These are phyloP conservation scores for Drosophila cardini DNA, from an alignment of 1,140 invertebrate genomes.

Conservation along the genomic window DNA sequence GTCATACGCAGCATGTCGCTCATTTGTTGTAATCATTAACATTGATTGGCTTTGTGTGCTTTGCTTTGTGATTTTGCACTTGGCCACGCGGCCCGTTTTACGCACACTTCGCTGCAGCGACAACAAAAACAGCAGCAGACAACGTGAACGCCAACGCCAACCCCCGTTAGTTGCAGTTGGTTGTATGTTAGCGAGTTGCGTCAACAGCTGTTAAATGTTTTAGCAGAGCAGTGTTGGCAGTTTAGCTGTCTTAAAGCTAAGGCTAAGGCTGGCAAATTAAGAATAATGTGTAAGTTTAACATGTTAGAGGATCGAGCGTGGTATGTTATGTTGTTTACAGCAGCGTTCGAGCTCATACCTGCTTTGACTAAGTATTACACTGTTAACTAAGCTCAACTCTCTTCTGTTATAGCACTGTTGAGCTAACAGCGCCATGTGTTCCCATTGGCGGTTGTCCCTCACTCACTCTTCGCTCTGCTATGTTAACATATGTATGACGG, in stretches of 20 bases:
- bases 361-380: too few species aligned
- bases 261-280: too few species aligned
- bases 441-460: background rate
- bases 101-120: conserved; percentile 20
- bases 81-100: conserved; percentile 39
- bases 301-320: too few species aligned
- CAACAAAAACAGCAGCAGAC: conserved; percentile 25
- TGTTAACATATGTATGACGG: too few species aligned
- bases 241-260: background rate
- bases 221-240: conserved; percentile 19
- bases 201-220: conserved; percentile 31
- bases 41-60: conserved; percentile 53
- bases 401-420: background rate
- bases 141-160: conserved; percentile 7
- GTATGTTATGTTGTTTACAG: too few species aligned
- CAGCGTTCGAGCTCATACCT: too few species aligned
- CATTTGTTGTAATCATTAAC: conserved; percentile 54
- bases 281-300: too few species aligned
- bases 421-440: background rate
- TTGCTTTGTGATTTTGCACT: conserved; percentile 53
- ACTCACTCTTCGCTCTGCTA: too few species aligned
- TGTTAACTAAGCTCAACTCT: too few species aligned
- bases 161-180: conserved; percentile 4
- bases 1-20: conserved; percentile 38
- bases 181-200: conserved; percentile 4